Base-by-base conservation (phyloP, 2,113 vertebrate genomes). In the Tichodroma muraria region DNA sequence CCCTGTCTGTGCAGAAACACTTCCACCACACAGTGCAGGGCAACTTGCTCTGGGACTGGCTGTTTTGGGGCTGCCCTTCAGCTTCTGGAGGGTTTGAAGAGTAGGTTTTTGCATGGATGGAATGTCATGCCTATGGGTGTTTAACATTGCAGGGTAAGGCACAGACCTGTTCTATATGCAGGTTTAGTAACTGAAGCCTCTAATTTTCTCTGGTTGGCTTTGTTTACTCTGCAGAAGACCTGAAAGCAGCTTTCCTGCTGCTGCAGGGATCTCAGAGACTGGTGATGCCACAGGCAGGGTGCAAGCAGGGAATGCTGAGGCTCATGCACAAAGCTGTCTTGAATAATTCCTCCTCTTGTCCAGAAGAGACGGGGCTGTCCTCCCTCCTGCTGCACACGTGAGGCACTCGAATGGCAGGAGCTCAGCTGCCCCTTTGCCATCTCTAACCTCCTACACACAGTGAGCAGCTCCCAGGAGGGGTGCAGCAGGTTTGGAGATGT, bases 181-280 rank as follows among this genome's bases (percentile, higher is more conserved):
- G 38, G 18, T 72, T 77, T 80, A 60, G 71, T 33, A 60, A 56
- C 19, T 66, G 79, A 91, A 92, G 59, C 76, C 18, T 90, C 88
- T 85, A 8, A 50, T 75, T 88, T 92, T 70, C 56, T 80, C 76
- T 78, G 50, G 20, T 91, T 90, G 42, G 27, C 83, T 87, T 95
- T 94, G 52, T 93, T 94, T 94, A 89, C 82, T 75, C 85, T 93
- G 85, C 71, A 83, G 76, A 91, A 94, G 81, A 80, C 79, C 72
- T 83, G 70, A 83, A 90, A 90, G 42, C 45, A 90, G 79, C 60
- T 86, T 91, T 88, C 47, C 47, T 70, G 82, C 75, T 83, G 59
- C 64, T 94, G 79, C 85, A 90, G 72, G 88, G 69, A 63, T 92
- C 90, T 90, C 33, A 4, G 75, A 89, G 52, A 7, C 56, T 70